Evolutionary conservation across 1,140 invertebrate species (phyloP).

Genomic region (Lasioglossum baleicum): DNA sequence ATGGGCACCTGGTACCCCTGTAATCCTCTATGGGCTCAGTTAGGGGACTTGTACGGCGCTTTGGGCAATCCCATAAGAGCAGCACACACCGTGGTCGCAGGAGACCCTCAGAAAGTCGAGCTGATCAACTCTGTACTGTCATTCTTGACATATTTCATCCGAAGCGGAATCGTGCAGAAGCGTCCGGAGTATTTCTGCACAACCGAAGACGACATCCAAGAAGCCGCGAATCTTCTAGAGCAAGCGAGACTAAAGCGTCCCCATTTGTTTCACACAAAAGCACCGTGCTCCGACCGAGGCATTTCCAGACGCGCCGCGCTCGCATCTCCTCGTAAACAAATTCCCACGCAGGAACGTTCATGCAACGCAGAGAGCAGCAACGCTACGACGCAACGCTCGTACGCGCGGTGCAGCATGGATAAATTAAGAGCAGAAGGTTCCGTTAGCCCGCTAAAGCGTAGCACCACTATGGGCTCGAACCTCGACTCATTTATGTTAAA

Average conservation of each 20-base stretch:
- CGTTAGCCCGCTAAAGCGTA: conserved; percentile 63
- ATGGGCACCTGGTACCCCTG: conserved; percentile 79
- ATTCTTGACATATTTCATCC: conserved; percentile 91
- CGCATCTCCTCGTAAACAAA: conserved; percentile 18
- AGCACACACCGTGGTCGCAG: conserved; percentile 89
- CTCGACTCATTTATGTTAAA: conserved; percentile 63
- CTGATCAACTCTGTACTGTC: conserved; percentile 84
- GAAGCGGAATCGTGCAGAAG: conserved; percentile 74
- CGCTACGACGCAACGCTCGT: conserved; percentile 5
- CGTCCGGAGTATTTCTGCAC: conserved; percentile 64
- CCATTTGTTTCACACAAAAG: conserved; percentile 46
- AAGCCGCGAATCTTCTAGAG: conserved; percentile 68
- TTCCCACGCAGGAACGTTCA: background rate
- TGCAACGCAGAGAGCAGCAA: conserved; percentile 11
- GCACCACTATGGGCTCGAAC: conserved; percentile 66
- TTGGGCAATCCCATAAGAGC: conserved; percentile 88
- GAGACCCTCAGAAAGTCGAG: conserved; percentile 83
- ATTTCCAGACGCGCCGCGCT: background rate
- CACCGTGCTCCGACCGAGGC: conserved; percentile 36
- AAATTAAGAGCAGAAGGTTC: conserved; percentile 37
- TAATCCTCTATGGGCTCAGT: conserved; percentile 92
- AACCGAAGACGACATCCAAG: conserved; percentile 67
- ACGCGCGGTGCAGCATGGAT: conserved; percentile 11
- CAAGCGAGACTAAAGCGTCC: conserved; percentile 57
- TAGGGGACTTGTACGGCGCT: conserved; percentile 91